These are phyloP conservation scores for Rhodeus uyekii DNA, from an alignment of 2,797 vertebrate species.

Conservation along the genomic window DNA sequence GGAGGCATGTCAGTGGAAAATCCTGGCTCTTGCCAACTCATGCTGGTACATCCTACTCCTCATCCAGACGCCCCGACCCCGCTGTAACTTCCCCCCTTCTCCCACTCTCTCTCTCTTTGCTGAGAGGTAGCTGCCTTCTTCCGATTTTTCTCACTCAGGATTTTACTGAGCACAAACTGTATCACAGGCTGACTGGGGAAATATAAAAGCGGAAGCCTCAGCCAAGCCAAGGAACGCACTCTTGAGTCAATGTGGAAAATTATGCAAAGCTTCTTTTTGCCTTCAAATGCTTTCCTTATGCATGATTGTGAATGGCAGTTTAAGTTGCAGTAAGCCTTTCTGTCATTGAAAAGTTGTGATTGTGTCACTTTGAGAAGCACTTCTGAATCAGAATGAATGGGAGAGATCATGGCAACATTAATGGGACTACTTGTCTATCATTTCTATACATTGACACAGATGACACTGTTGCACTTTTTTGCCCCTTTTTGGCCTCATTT, in stretches of 20 bases:
- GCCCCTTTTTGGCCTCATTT: not conserved
- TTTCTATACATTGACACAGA: not conserved
- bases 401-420: not conserved
- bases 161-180: conserved; percentile 35
- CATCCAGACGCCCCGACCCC: conserved; percentile 67
- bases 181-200: conserved; percentile 30
- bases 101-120: not conserved
- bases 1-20: conserved; percentile 78
- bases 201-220: conserved; percentile 33
- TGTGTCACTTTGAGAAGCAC: not conserved
- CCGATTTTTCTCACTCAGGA: conserved; percentile 39
- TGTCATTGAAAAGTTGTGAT: conserved; percentile 20
- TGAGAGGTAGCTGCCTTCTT: conserved; percentile 60
- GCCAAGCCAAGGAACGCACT: conserved; percentile 29
- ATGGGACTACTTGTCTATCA: not conserved
- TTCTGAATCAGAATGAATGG: not conserved
- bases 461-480: not conserved
- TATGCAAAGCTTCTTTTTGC: conserved; percentile 27
- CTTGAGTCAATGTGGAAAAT: conserved; percentile 48
- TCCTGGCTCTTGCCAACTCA: conserved; percentile 77
- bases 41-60: conserved; percentile 79
- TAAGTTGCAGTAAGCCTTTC: conserved; percentile 11
- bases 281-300: conserved; percentile 10
- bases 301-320: conserved; percentile 31
- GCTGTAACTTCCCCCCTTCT: conserved; percentile 28